Conservation (phyloP, 2,888 invertebrate species). For the Octodonta nipae region DNA sequence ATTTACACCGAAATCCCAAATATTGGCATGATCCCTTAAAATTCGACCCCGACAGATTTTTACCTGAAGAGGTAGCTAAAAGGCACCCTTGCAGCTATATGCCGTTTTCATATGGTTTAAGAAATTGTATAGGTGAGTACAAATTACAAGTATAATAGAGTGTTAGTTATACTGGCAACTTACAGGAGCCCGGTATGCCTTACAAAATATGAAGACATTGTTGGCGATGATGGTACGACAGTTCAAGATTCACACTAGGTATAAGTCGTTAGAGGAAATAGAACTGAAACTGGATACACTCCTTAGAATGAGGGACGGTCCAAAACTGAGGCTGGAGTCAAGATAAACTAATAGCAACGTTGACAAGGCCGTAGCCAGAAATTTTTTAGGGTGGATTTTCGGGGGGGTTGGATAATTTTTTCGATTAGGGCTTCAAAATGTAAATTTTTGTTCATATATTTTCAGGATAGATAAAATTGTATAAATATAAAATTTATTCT, state of each 20-base stretch:
- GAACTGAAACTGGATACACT: conserved; percentile 17
- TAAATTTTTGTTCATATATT: too few relatives aligned
- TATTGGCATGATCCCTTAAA: conserved; percentile 43
- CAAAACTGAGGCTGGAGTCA: conserved; percentile 12
- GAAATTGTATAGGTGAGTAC: conserved; percentile 41
- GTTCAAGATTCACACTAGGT: conserved; percentile 25
- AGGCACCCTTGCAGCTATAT: conserved; percentile 39
- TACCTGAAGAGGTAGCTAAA: conserved; percentile 36
- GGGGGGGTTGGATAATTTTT: too few relatives aligned
- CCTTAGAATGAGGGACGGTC: conserved; percentile 17
- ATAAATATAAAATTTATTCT: too few relatives aligned
- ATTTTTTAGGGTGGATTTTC: too few relatives aligned
- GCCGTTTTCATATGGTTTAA: conserved; percentile 38
- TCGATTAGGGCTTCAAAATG: too few relatives aligned
- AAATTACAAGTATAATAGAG: too few relatives aligned
- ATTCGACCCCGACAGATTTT: conserved; percentile 47
- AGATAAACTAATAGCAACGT: conserved; percentile 2
- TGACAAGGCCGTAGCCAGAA: too few relatives aligned
- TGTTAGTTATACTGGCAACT: too few relatives aligned
- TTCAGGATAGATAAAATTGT: too few relatives aligned
- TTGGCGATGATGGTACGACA: conserved; percentile 29
- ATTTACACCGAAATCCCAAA: conserved; percentile 37
- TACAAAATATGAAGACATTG: conserved; percentile 35
- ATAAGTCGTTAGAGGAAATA: conserved; percentile 20
- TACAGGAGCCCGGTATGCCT: conserved; percentile 33